These are phyloP conservation scores for Andinoacara biseriatus DNA, from an alignment of 2,113 vertebrate species.

Conservation along the genomic window DNA sequence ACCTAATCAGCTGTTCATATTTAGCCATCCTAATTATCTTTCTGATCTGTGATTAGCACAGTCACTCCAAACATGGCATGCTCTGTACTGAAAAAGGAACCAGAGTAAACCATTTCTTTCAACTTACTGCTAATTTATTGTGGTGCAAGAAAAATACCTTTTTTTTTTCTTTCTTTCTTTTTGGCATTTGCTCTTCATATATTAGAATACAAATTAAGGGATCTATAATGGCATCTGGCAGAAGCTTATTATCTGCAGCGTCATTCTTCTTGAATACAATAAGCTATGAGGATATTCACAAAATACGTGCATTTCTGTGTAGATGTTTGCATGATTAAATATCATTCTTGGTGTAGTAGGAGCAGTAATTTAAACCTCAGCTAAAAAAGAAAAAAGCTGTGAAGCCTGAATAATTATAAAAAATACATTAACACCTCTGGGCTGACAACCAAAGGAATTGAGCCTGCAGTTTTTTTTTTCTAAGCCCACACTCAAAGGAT, in stretches of 20 bases:
- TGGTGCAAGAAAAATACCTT: constrained; percentile 15
- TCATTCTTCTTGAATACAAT: constrained; percentile 27
- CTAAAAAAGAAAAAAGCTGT: not conserved
- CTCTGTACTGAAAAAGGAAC: constrained; percentile 3
- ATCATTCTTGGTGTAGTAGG: not conserved
- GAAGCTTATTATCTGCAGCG: constrained; percentile 24
- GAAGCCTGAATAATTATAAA: constrained; percentile 30
- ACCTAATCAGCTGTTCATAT: constrained; percentile 59
- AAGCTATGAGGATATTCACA: constrained; percentile 24
- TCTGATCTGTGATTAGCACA: constrained; percentile 56
- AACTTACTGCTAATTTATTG: constrained; percentile 39
- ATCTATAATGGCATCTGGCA: constrained; percentile 21
- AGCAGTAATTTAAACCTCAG: constrained; percentile 4
- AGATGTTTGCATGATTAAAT: constrained; percentile 10
- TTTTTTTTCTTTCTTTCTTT: not conserved
- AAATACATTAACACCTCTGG: constrained; percentile 51
- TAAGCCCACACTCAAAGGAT: constrained; percentile 21
- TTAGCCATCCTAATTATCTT: constrained; percentile 50
- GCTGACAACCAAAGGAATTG: constrained; percentile 47
- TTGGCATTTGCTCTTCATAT: constrained; percentile 39
- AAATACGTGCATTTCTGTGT: constrained; percentile 16
- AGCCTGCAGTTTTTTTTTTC: constrained; percentile 13
- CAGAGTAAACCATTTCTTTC: constrained; percentile 21
- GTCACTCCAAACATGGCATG: constrained; percentile 46
- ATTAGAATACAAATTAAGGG: constrained; percentile 32